Conservation (phyloP, 2,888 invertebrate species). For the Aporophyla nigra region DNA sequence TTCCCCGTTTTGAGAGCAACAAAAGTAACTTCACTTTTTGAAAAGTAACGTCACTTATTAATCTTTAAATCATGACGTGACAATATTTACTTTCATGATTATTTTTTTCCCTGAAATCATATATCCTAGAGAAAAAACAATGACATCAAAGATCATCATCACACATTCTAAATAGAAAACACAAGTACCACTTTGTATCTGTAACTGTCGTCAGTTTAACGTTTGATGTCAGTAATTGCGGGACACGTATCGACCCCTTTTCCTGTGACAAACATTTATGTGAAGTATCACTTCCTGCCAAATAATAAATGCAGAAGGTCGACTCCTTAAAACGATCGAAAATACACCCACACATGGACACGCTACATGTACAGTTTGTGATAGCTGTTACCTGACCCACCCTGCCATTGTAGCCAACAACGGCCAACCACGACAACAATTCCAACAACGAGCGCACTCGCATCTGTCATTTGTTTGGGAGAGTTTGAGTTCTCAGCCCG, state of each 20-base stretch:
- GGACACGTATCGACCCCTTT: constrained; percentile 32
- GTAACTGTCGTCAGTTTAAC: constrained; percentile 29
- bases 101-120: too few species aligned
- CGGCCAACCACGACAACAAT: too few species aligned
- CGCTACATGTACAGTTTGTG: not conserved
- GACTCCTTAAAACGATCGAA: not conserved
- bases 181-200: constrained; percentile 2
- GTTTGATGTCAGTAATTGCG: constrained; percentile 42
- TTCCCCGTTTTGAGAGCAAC: too few species aligned
- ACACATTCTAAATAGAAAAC: constrained; percentile 19
- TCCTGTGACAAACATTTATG: constrained; percentile 50
- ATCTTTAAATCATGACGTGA: too few species aligned
- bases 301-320: not conserved
- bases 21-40: too few species aligned
- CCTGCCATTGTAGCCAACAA: too few species aligned
- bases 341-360: not conserved
- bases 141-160: not conserved
- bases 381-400: too few species aligned
- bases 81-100: too few species aligned
- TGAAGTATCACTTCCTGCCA: constrained; percentile 29
- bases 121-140: too few species aligned
- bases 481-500: not conserved
- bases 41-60: too few species aligned
- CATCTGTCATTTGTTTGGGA: not conserved
- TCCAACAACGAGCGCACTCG: not conserved